phyloP scores from a whole-genome alignment of 2,113 vertebrate genomes.

The Odontophorus gujanensis region DNA sequence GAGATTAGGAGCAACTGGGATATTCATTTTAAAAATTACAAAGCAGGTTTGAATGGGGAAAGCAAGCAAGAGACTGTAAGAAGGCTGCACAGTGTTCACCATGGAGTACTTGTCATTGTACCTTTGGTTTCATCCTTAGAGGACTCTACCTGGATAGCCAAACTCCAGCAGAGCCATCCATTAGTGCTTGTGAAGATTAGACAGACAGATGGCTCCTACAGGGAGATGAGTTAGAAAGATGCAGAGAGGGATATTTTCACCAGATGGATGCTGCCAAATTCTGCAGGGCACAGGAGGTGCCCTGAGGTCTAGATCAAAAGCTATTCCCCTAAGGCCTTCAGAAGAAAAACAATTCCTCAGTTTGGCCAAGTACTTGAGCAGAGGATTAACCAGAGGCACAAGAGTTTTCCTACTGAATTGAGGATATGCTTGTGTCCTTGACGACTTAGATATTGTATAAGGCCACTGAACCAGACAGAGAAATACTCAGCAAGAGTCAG shows the following conservation, averaged over 20 bases:
- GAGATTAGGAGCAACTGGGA: neutral
- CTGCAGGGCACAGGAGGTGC: conserved; percentile 18
- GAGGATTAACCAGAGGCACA: neutral
- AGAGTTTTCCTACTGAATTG: neutral
- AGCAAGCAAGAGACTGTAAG: neutral
- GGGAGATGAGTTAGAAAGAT: conserved; percentile 50
- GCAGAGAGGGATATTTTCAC: conserved; percentile 31
- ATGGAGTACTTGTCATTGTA: neutral
- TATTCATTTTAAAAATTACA: neutral
- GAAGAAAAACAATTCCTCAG: neutral
- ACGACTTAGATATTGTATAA: neutral
- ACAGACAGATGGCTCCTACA: conserved; percentile 58
- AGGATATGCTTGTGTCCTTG: neutral
- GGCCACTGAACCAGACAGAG: neutral
- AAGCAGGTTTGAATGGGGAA: neutral
- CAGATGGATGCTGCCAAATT: conserved; percentile 44
- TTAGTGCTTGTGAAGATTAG: conserved; percentile 30
- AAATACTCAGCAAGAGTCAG: neutral
- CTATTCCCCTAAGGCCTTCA: neutral
- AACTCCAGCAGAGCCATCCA: conserved; percentile 10
- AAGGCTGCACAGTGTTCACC: neutral
- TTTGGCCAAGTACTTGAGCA: neutral
- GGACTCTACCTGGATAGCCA: conserved; percentile 33
- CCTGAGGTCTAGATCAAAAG: conserved; percentile 39
- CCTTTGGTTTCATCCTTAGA: neutral